Conservation (phyloP, 1,140 invertebrate species). For the Drosophila aff. region DNA sequence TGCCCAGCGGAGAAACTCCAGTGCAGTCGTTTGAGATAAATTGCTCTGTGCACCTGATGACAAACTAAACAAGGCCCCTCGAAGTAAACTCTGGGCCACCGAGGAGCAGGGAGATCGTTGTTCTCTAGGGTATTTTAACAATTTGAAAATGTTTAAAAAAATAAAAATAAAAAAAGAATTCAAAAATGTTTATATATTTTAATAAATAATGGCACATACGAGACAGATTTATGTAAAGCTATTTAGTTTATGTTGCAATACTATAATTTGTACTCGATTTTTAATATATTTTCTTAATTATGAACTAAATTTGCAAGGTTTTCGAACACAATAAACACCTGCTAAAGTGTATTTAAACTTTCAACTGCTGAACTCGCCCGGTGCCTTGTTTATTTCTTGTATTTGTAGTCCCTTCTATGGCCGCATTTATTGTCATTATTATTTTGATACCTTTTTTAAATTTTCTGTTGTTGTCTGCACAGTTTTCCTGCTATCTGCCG, state of each 20-base stretch:
- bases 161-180: background rate
- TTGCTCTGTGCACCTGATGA: constrained; percentile 81
- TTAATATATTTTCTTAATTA: background rate
- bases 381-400: constrained; percentile 5
- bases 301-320: background rate
- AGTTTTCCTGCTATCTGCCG: constrained; percentile 59
- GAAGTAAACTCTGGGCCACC: constrained; percentile 32
- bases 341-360: constrained; percentile 11
- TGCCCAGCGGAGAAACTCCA: constrained; percentile 30
- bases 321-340: background rate
- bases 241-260: background rate
- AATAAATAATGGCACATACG: background rate
- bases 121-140: background rate
- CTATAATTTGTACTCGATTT: background rate
- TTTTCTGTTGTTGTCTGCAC: constrained; percentile 33
- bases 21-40: constrained; percentile 79
- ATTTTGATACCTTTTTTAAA: constrained; percentile 71
- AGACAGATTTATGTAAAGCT: background rate
- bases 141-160: background rate
- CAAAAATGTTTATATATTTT: too few relatives aligned
- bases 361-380: background rate
- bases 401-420: constrained; percentile 42
- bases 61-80: constrained; percentile 59
- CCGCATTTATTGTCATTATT: constrained; percentile 80
- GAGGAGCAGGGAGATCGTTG: background rate